Evolutionary conservation across 2,888 invertebrate species (phyloP), one percentile per base, ranked within the genome.

Genomic region (Tiphia femorata): DNA sequence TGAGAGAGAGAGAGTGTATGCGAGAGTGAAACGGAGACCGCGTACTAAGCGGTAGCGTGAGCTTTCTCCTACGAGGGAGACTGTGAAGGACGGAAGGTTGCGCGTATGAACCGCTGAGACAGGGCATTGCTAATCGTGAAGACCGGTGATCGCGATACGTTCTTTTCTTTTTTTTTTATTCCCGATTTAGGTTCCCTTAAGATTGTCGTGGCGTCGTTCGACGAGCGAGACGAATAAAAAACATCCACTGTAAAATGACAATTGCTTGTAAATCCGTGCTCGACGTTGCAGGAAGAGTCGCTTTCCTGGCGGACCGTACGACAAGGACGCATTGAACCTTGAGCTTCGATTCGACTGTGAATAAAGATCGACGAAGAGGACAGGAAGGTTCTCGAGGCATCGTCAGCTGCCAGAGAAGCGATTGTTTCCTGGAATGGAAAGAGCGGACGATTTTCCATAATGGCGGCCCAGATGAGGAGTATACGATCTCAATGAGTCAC

Each of bases 401-500:
- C n/a, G n/a, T n/a, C n/a, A n/a, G n/a, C n/a, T n/a, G n/a, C n/a
- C n/a, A n/a, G n/a, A n/a, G n/a, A n/a, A n/a, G n/a, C n/a, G n/a
- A n/a, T n/a, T n/a, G n/a, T n/a, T n/a, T n/a, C n/a, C n/a, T n/a
- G n/a, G n/a, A n/a, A n/a, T n/a, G n/a, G n/a, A n/a, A n/a, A n/a
- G n/a, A n/a, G n/a, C n/a, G n/a, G n/a, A n/a, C n/a, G n/a, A n/a
- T n/a, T n/a, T n/a, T n/a, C n/a, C n/a, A n/a, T n/a, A n/a, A n/a
- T n/a, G n/a, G n/a, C n/a, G n/a, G n/a, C n/a, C n/a, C n/a, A n/a
- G n/a, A n/a, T 4, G 25, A 25, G 6, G 25, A 47, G 43, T 41
- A 55, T 62, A 70, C 72, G 72, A 76, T 74, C 72, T 75, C 73
- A 77, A 66, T n/a, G n/a, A n/a, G n/a, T n/a, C n/a, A n/a, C n/a